phyloP scores from a whole-genome alignment of 1,140 invertebrate genomes.

The Physella acuta region DNA sequence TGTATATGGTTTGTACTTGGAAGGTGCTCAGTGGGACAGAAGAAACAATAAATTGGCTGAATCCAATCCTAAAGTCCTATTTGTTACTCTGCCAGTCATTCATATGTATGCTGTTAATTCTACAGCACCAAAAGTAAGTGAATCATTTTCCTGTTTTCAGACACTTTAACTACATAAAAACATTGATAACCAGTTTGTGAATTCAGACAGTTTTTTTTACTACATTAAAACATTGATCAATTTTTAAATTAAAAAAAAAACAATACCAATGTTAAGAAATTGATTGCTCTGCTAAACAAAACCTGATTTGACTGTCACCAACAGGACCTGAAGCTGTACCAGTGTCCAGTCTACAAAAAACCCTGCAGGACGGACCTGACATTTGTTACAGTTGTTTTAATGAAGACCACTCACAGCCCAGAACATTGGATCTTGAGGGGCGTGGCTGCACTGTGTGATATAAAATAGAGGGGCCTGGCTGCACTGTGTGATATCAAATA shows the following conservation, averaged over 20 bases:
- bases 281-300: no score
- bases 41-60: constrained; percentile 47
- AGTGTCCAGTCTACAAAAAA: constrained; percentile 94
- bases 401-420: constrained; percentile 81
- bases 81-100: constrained; percentile 50
- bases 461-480: no score
- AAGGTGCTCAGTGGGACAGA: constrained; percentile 55
- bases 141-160: no score
- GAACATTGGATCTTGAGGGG: constrained; percentile 91
- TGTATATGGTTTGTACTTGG: constrained; percentile 54
- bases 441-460: constrained; percentile 91
- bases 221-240: no score
- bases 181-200: no score
- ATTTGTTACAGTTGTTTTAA: constrained; percentile 86
- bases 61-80: constrained; percentile 52
- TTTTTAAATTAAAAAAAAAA: no score
- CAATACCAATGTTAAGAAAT: no score
- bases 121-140: constrained; percentile 71
- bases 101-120: constrained; percentile 61
- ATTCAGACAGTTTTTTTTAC: no score
- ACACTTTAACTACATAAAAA: no score
- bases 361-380: constrained; percentile 83
- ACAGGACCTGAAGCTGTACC: constrained; percentile 78
- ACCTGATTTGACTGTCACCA: no score
- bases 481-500: no score